Conservation (phyloP, 1,140 invertebrate genomes). For the Penaeus indicus region DNA sequence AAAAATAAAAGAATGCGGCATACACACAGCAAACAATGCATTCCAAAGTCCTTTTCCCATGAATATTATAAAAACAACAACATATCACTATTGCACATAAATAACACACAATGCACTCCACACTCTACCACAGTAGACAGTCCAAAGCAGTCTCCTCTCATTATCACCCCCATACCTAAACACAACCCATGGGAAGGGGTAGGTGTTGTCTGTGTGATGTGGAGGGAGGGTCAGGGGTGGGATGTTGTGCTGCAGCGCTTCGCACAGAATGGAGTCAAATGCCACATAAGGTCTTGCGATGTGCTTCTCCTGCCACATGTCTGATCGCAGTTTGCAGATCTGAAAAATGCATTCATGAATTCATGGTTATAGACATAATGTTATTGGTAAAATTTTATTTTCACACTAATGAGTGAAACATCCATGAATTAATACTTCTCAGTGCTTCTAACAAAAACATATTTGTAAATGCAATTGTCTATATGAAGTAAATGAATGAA, state of each 20-base stretch:
- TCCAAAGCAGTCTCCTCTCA: too few species aligned
- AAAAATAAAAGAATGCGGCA: too few species aligned
- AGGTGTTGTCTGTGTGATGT: conserved; percentile 88
- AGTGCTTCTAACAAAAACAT: not conserved
- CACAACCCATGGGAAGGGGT: conserved; percentile 91
- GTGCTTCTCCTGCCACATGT: conserved; percentile 98
- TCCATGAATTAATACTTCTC: not conserved
- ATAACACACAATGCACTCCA: too few species aligned
- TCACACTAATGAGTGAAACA: too few species aligned
- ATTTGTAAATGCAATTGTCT: not conserved
- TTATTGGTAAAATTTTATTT: too few species aligned
- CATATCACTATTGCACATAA: too few species aligned
- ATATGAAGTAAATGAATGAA: too few species aligned
- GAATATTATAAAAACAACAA: too few species aligned
- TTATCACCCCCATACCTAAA: conserved; percentile 73
- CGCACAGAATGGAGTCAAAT: conserved; percentile 94
- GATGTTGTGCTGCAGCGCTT: conserved; percentile 95
- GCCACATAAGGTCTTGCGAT: conserved; percentile 94
- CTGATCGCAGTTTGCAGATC: conserved; percentile 89
- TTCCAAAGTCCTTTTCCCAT: too few species aligned
- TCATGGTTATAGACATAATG: too few species aligned
- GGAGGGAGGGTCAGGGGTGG: conserved; percentile 89
- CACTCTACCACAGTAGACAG: too few species aligned
- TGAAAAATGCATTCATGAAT: not conserved
- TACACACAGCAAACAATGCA: too few species aligned